Evolutionary conservation across 2,888 invertebrate genomes (phyloP), one percentile per base, ranked within the genome.

Genomic region (Troilus luridus): DNA sequence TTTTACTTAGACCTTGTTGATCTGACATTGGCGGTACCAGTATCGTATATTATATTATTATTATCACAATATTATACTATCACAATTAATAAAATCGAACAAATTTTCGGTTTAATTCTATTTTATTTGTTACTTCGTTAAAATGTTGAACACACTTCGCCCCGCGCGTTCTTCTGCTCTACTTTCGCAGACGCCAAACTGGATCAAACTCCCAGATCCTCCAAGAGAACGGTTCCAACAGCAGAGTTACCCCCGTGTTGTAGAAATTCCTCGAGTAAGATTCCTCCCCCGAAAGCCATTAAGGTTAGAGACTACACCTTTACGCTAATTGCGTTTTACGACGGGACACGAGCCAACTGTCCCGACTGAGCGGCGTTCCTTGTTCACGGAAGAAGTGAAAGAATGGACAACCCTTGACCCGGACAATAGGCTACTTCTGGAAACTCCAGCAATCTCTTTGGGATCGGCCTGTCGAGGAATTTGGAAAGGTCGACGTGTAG

Each of bases 311-410:
- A 19, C 72, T 77, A 85, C n/a, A n/a, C 85, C 85, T 85, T 85
- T 85, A 85, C 85, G 85, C 85, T 85, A 85, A 85, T 85, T 85
- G 85, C n/a, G 56, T 85, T 85, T 85, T 85, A 85, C 85, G 85
- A 85, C 85, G 56, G 56, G 56, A 85, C 85, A 85, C 56, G 85
- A 54, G 85, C 56, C 85, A 58, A n/a, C 85, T 12, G n/a, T 77
- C 41, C n/a, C 85, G 56, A 21, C 56, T 85, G 85, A 85, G 85
- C 85, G 85, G 21, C 56, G 56, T 85, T 85, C 56, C 85, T 54
- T 85, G 85, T 85, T 58, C 41, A 56, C 14, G 41, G 85, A 85
- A 85, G 56, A 85, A 56, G 85, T 85, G 85, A 85, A 85, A 85
- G 85, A 85, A 85, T 85, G 85, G 56, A 77, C 72, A 85, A 85